Evolutionary conservation across 2,888 invertebrate species (phyloP), one percentile per base, ranked within the genome.

Genomic region (Autographa pulchrina): DNA sequence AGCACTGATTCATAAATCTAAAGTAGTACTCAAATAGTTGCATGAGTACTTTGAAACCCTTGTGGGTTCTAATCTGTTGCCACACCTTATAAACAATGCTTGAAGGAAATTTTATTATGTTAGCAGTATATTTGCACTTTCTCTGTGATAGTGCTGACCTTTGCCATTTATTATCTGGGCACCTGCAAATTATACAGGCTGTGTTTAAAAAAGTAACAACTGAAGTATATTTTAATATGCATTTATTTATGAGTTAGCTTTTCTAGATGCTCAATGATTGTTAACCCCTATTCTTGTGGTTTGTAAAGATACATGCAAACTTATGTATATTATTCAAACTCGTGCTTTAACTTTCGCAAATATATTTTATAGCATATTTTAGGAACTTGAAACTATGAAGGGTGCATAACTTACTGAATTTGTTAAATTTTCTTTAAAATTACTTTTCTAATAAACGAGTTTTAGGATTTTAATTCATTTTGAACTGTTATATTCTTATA

Each of bases 141-240:
- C 87, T 80, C 68, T 84, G 72, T 84, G 86, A 86, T 88, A 87
- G 68, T 75, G 70, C 69, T 87, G 86, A 87, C 88, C 88, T 88
- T 79, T 86, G 82, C 79, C 83, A 84, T 79, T 74, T 85, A 82
- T 79, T 87, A 88, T 88, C 88, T 81, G 71, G 79, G 75, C 82
- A 88, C 85, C 85, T 88, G 86, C 78, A 80, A 61, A 75, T 65
- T 25, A 79, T n/a, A 75, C 54, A 67, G 68, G 70, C 73, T 72
- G 58, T 63, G 72, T 78, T 72, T 82, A 75, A 74, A 81, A 81
- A 81, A 79, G 76, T 78, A 16, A 14, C 14, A 43, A 5, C 14
- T 14, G 14, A 4, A 6, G 1, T 14, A 14, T 43, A 43, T 43
- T 43, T 14, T 41, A 14, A 41, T 14, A 2, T 3, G 41, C 14